These are phyloP conservation scores for Poliocrania exsul DNA, from an alignment of 2,797 vertebrate species.

Conservation along the genomic window DNA sequence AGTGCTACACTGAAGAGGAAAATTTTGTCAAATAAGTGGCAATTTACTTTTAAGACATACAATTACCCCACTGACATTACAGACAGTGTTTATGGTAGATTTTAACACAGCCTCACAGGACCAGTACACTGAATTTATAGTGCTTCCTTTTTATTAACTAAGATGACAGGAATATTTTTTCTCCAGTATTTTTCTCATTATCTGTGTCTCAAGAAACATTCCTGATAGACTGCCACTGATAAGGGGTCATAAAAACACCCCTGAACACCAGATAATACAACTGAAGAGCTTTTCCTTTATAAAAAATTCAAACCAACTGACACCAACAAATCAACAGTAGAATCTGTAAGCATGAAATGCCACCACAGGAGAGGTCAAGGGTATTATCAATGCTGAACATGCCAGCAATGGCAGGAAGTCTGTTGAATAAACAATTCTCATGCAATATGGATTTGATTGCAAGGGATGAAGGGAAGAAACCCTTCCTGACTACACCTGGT, in stretches of 20 bases:
- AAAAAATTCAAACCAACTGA: background rate
- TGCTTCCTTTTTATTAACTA: background rate
- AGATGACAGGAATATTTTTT: background rate
- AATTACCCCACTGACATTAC: background rate
- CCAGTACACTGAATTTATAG: background rate
- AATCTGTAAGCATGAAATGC: background rate
- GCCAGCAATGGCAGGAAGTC: background rate
- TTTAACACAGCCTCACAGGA: background rate
- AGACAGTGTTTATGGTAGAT: background rate
- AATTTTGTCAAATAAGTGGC: background rate
- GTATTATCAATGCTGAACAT: background rate
- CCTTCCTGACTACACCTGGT: background rate
- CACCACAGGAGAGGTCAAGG: background rate
- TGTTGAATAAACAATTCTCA: background rate
- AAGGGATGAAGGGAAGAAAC: conserved; percentile 1
- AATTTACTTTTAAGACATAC: background rate
- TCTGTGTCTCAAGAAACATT: background rate
- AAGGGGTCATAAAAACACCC: background rate
- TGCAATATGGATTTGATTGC: background rate
- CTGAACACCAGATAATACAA: background rate
- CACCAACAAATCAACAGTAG: background rate
- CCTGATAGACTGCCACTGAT: background rate
- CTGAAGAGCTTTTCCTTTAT: background rate
- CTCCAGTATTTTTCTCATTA: background rate
- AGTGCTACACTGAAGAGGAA: background rate